These are phyloP conservation scores for Nomada fabriciana DNA, from an alignment of 2,888 invertebrate genomes.

Conservation along the genomic window DNA sequence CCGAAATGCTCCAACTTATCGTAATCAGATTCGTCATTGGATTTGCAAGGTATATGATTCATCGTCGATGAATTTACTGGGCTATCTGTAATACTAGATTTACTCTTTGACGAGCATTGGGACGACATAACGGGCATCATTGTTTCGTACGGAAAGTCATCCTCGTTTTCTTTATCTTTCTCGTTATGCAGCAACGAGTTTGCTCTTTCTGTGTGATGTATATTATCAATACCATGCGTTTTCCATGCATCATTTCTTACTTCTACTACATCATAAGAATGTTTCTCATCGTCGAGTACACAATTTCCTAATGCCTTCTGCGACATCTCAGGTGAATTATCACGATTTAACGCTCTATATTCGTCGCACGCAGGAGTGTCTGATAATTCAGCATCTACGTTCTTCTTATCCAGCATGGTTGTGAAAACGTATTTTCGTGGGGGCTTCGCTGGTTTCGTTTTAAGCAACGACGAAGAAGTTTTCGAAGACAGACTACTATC, in stretches of 20 bases:
- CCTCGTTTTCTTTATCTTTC: constrained; percentile 78
- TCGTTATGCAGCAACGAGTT: constrained; percentile 73
- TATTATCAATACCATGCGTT: constrained; percentile 90
- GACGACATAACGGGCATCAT: constrained; percentile 71
- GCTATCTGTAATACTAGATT: constrained; percentile 59
- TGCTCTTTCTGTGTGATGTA: constrained; percentile 89
- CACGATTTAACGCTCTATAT: constrained; percentile 86
- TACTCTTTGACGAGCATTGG: constrained; percentile 73
- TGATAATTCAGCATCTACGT: constrained; percentile 83
- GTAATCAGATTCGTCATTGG: constrained; percentile 86
- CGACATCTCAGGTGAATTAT: constrained; percentile 83
- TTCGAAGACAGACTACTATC: constrained; percentile 76
- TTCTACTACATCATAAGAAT: constrained; percentile 91
- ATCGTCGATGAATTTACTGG: constrained; percentile 72
- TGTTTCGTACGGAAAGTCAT: constrained; percentile 80
- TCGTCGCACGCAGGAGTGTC: constrained; percentile 85
- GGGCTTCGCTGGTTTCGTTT: constrained; percentile 88
- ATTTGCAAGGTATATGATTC: constrained; percentile 74
- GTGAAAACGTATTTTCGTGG: constrained; percentile 86
- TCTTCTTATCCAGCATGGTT: constrained; percentile 79
- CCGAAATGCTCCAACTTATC: constrained; percentile 93
- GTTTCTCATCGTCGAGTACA: constrained; percentile 84
- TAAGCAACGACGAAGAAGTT: constrained; percentile 86
- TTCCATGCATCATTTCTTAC: constrained; percentile 92
- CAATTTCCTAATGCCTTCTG: constrained; percentile 69